Conservation (phyloP, 2,797 vertebrate genomes). For the Cirrhinus mrigala region DNA sequence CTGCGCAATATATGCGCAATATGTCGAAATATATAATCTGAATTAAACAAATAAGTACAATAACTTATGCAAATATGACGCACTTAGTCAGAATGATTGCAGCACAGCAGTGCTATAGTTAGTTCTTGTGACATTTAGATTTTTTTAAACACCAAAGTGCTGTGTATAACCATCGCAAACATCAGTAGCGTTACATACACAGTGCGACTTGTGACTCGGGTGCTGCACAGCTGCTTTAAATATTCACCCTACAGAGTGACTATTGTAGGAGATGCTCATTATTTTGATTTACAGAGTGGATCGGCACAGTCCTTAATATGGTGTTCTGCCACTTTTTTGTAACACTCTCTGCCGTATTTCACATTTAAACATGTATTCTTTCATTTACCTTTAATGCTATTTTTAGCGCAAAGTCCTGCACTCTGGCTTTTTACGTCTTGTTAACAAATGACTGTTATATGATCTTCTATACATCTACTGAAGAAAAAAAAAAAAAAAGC, state of each 20-base stretch:
- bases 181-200: not conserved
- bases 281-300: not conserved
- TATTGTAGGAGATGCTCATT: not conserved
- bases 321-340: conserved; percentile 13
- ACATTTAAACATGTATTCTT: conserved; percentile 23
- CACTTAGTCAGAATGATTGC: not conserved
- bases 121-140: conserved; percentile 42
- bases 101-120: not conserved
- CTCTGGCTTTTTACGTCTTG: conserved; percentile 16
- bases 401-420: conserved; percentile 10
- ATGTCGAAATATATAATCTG: not conserved
- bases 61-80: not conserved
- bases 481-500: not conserved
- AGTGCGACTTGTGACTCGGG: not conserved
- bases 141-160: conserved; percentile 4
- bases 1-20: not conserved
- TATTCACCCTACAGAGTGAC: not conserved
- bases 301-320: conserved; percentile 8
- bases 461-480: not conserved
- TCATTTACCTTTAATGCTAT: conserved; percentile 36
- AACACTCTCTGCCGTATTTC: not conserved
- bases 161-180: not conserved
- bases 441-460: conserved; percentile 21
- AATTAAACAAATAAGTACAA: not conserved
- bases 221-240: not conserved